Base-by-base conservation (phyloP, 1,140 invertebrate genomes). In the Bombus superbus region DNA sequence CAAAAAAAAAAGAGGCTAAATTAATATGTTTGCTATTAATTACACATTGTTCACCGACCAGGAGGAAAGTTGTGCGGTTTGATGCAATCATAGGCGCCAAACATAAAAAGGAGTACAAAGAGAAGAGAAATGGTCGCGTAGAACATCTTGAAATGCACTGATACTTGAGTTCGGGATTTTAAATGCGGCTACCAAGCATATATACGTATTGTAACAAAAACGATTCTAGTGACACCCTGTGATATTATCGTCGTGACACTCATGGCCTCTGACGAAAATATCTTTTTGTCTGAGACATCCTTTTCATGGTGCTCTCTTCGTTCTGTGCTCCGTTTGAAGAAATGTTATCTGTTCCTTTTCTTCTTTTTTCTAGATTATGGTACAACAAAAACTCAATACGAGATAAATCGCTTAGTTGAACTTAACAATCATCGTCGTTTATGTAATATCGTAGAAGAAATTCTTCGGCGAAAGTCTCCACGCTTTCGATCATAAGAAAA, bases 11-110 rank as follows among this genome's bases (percentile, higher is more conserved):
- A 53, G 22, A 53, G 18, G 18, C 22, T 22, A 53, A 22, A 71
- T 84, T 42, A 73, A 32, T 32, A 4, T n/a, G 8, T 15, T 53
- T 53, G 35, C 11, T n/a, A n/a, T 68, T 57, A 25, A 71, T 75
- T 28, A 44, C 22, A 8, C 4, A 62, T 72, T 59, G 18, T 38
- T 35, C 28, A 32, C 32, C 1, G 22, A 78, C 94, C 94, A 64
- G 94, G 94, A 76, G 94, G 94, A 87, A 94, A 95, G 72, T 92
- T 89, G 22, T 64, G 83, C 13, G 94, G 94, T 53, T 94, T 95
- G 1, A 86, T 42, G 78, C 90, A 94, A 76, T 91, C 90, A 35
- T 80, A 87, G 62, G 90, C 80, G 44, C 88, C 93, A 74, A 88
- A 88, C 3, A 93, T 11, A 5, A 89, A 77, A 64, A 92, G 0